Conservation (phyloP, 2,888 invertebrate species). For the Fragum fragum region DNA sequence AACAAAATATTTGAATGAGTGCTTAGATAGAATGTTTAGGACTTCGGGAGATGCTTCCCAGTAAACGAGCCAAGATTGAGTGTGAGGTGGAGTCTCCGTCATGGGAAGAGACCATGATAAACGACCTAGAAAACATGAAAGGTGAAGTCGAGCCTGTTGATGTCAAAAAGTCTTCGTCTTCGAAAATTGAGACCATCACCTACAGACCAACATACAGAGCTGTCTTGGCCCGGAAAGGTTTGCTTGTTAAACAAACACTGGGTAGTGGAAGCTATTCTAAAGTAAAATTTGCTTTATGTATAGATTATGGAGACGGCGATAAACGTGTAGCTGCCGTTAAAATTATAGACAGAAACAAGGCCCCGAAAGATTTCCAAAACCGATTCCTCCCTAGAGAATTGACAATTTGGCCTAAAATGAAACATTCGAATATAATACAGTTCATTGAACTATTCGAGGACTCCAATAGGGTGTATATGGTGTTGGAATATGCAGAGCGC, state of each 20-base stretch:
- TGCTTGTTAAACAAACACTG: constrained; percentile 82
- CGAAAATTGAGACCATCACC: constrained; percentile 71
- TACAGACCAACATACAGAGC: constrained; percentile 84
- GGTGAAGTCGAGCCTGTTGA: constrained; percentile 80
- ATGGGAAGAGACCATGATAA: constrained; percentile 63
- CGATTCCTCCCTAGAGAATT: constrained; percentile 95
- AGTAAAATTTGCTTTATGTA: constrained; percentile 91
- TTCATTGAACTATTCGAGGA: constrained; percentile 93
- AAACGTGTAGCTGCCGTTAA: constrained; percentile 87
- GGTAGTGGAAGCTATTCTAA: constrained; percentile 86
- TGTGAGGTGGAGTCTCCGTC: constrained; percentile 68
- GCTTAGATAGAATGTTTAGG: not conserved
- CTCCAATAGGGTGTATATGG: constrained; percentile 87
- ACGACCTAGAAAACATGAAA: constrained; percentile 78
- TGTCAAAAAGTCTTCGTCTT: constrained; percentile 69
- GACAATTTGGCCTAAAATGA: constrained; percentile 91
- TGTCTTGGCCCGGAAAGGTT: constrained; percentile 83
- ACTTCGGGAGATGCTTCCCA: constrained; percentile 67
- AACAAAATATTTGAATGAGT: not conserved
- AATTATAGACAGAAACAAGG: constrained; percentile 92
- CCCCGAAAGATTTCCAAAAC: constrained; percentile 92
- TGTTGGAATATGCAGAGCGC: constrained; percentile 86
- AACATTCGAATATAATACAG: constrained; percentile 93
- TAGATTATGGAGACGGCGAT: constrained; percentile 65
- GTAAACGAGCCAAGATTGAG: constrained; percentile 69